A percentile compares a stretch with the other conserved stretches of the same genome.
Evolutionary conservation across 2,888 invertebrate species (phyloP).

Genomic region (Chrysolina haemoptera): DNA sequence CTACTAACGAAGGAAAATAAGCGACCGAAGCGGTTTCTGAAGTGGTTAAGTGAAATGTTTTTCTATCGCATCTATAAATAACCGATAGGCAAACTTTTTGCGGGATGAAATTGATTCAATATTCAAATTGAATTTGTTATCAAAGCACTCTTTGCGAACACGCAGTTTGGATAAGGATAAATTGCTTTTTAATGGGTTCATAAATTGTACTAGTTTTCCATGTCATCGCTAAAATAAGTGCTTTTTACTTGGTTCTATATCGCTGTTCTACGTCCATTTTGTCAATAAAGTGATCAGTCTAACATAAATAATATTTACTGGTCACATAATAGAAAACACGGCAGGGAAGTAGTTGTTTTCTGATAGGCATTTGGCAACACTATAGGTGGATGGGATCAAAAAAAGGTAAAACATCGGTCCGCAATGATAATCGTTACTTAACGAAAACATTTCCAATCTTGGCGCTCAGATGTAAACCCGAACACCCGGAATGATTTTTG

Average conservation of each 20-base stretch:
- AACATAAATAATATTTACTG: too few species aligned
- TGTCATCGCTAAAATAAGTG: background rate
- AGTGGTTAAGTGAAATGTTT: background rate
- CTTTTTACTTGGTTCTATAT: background rate
- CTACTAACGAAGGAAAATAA: background rate
- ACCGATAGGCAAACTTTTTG: background rate
- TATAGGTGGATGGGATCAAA: too few species aligned
- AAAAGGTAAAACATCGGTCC: too few species aligned
- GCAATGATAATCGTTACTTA: too few species aligned
- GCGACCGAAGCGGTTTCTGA: background rate
- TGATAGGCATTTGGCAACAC: too few species aligned
- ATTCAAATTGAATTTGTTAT: background rate
- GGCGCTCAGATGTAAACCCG: too few species aligned
- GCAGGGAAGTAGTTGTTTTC: too few species aligned
- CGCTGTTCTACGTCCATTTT: background rate
- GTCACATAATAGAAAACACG: too few species aligned
- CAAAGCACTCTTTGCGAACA: background rate
- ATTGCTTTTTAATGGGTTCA: slow-evolving; percentile 9
- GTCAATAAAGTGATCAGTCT: too few species aligned
- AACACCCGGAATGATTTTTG: too few species aligned
- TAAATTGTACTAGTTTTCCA: slow-evolving; percentile 1
- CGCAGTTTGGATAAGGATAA: background rate
- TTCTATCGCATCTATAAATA: background rate
- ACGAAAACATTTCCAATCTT: too few species aligned
- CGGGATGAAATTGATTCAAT: background rate